Conservation (phyloP, 2,113 vertebrate species). For the Thamnaconus septentrionalis region DNA sequence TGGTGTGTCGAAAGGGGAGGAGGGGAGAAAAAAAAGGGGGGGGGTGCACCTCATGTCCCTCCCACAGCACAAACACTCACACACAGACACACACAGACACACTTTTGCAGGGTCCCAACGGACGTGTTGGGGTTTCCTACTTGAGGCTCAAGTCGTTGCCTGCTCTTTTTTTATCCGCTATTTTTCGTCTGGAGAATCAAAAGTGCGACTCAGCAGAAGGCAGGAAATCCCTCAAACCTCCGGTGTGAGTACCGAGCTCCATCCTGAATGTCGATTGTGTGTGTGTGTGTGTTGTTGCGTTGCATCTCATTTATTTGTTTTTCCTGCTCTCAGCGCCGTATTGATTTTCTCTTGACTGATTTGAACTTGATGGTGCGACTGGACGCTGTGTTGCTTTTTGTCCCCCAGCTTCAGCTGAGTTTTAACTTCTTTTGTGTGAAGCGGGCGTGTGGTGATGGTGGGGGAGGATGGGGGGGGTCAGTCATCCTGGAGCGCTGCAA, state of each 20-base stretch:
- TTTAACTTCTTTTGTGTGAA: constrained; percentile 4
- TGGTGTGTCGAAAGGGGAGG: constrained; percentile 61
- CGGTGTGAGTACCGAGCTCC: constrained; percentile 55
- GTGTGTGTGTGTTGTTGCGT: not conserved
- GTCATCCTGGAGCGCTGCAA: constrained; percentile 27
- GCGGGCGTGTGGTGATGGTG: too few relatives aligned
- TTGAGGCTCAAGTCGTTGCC: constrained; percentile 7
- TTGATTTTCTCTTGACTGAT: not conserved
- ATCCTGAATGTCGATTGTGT: constrained; percentile 21
- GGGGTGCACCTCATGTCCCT: constrained; percentile 58
- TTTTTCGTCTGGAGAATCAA: too few relatives aligned
- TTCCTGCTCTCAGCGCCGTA: not conserved
- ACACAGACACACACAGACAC: constrained; percentile 12
- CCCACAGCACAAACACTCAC: constrained; percentile 50
- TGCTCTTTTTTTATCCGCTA: constrained; percentile 23
- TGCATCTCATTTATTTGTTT: constrained; percentile 1
- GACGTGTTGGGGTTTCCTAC: constrained; percentile 40
- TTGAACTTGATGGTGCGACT: too few relatives aligned
- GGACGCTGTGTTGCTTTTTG: too few relatives aligned
- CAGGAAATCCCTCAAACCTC: constrained; percentile 32
- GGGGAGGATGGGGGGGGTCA: not conserved
- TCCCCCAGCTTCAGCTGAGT: not conserved
- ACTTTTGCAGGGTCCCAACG: constrained; percentile 35
- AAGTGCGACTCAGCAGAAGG: constrained; percentile 24
- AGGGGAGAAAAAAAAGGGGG: constrained; percentile 49